Conservation (phyloP, 2,797 vertebrate genomes). For the Alca torda region DNA sequence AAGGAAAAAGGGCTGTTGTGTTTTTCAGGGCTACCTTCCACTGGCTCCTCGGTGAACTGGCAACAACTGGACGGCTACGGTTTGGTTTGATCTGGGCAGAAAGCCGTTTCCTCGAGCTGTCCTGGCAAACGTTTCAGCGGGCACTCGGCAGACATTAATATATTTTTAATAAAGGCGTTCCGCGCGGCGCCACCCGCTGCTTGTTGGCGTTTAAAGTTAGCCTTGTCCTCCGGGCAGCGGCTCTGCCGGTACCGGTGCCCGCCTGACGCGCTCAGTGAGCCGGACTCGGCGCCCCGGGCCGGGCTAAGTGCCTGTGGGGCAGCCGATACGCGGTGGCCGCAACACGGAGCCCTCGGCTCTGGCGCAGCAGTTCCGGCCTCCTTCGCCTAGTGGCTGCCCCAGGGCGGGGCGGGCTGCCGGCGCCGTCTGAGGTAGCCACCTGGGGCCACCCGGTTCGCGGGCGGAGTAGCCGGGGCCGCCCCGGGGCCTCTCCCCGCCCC, state of each 20-base stretch:
- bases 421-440: neutral
- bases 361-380: no score
- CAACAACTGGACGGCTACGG: accelerated
- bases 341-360: no score
- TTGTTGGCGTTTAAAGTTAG: no score
- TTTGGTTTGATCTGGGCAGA: accelerated
- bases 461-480: neutral
- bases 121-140: accelerated
- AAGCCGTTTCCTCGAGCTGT: neutral
- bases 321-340: neutral
- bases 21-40: neutral
- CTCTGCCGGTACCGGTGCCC: neutral
- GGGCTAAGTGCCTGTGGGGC: neutral
- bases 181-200: accelerated
- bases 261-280: no score
- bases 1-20: accelerated
- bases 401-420: neutral
- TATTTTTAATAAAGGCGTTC: neutral
- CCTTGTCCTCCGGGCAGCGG: neutral
- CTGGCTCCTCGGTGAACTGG: accelerated
- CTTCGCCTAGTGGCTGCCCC: neutral
- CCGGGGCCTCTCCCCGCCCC: neutral
- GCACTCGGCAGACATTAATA: neutral
- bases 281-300: neutral
- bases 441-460: neutral